phyloP scores from a whole-genome alignment of 2,888 invertebrate species.

The Pogonocherus hispidulus region DNA sequence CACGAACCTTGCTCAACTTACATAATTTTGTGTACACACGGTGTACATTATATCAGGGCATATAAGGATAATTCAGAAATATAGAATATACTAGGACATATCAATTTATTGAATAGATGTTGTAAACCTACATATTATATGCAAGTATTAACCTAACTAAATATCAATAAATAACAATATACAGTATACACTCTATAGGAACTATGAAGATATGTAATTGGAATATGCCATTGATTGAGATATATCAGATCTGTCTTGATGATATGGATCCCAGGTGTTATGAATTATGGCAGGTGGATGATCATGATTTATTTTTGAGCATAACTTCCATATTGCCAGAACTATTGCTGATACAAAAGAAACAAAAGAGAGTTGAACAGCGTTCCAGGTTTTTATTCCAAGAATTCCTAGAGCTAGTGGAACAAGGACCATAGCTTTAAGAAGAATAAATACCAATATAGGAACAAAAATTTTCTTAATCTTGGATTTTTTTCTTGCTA shows the following conservation, averaged over 20 bases:
- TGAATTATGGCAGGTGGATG: conserved; percentile 51
- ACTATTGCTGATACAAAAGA: conserved; percentile 88
- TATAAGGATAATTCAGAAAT: too few species aligned
- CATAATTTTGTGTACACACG: too few species aligned
- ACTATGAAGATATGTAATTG: conserved; percentile 69
- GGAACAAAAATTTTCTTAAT: conserved; percentile 88
- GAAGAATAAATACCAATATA: conserved; percentile 84
- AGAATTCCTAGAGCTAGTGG: conserved; percentile 88
- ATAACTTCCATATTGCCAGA: conserved; percentile 88
- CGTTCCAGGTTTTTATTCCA: conserved; percentile 90
- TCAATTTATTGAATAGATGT: too few species aligned
- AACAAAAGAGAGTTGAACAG: conserved; percentile 88
- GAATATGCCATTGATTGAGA: conserved; percentile 80
- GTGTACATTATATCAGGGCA: too few species aligned
- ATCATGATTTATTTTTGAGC: conserved; percentile 79
- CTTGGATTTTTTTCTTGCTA: conserved; percentile 82
- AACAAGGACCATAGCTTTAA: conserved; percentile 88
- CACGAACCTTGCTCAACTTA: too few species aligned
- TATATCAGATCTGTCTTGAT: conserved; percentile 65
- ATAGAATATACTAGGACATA: too few species aligned
- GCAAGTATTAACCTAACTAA: neutral
- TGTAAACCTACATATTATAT: too few species aligned
- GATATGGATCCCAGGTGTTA: conserved; percentile 46
- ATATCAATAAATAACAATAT: neutral
- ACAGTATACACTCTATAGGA: conserved; percentile 46